Evolutionary conservation across 2,888 invertebrate species (phyloP).

Genomic region (Drosophila atripex): DNA sequence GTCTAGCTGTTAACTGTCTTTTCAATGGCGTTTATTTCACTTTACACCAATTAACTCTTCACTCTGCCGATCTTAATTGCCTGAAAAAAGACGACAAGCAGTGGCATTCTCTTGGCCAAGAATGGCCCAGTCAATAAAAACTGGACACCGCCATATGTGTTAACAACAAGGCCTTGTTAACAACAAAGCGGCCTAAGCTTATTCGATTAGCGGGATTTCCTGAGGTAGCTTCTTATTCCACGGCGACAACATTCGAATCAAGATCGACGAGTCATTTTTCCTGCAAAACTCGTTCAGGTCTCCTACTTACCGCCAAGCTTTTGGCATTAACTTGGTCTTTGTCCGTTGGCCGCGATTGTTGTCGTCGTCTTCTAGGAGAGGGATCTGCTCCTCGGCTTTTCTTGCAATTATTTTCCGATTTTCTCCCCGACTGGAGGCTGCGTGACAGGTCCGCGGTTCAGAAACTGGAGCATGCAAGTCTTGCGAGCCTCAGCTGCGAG

Average conservation of each 20-base stretch:
- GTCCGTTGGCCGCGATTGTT: conserved; percentile 65
- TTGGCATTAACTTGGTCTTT: background rate
- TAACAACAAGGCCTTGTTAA: conserved; percentile 30
- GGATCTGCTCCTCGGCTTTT: conserved; percentile 61
- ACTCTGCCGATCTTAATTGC: conserved; percentile 24
- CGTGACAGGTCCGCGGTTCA: conserved; percentile 80
- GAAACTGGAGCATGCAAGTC: conserved; percentile 74
- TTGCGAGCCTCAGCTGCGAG: conserved; percentile 46
- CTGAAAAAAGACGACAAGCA: conserved; percentile 7
- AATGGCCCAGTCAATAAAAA: conserved; percentile 31
- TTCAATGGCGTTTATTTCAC: conserved; percentile 10
- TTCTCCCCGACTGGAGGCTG: conserved; percentile 66
- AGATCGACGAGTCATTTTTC: conserved; percentile 65
- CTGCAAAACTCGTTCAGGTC: conserved; percentile 65
- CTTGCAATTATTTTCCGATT: conserved; percentile 77
- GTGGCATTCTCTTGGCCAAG: conserved; percentile 30
- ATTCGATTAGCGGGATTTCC: conserved; percentile 71
- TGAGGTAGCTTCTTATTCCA: conserved; percentile 15
- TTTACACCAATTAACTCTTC: conserved; percentile 25
- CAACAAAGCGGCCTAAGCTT: conserved; percentile 42
- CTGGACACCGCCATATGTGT: conserved; percentile 29
- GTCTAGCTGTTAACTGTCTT: background rate
- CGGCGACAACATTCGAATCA: conserved; percentile 40
- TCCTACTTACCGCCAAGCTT: conserved; percentile 18
- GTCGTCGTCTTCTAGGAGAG: conserved; percentile 58